phyloP scores from a whole-genome alignment of 2,113 vertebrate species.

The Tamias sibiricus region DNA sequence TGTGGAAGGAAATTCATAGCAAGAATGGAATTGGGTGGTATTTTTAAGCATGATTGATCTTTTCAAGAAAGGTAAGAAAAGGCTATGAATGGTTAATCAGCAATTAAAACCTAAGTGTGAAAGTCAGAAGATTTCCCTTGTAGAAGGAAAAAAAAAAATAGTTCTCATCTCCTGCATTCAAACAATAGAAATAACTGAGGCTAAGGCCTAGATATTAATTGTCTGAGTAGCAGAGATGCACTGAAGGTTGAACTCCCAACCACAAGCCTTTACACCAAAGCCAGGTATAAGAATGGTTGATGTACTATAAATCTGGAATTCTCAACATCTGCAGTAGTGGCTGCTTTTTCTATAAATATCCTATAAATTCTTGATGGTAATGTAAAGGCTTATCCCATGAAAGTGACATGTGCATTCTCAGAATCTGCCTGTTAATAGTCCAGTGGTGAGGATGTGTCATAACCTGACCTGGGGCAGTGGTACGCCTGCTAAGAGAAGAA shows the following conservation, averaged over 20 bases:
- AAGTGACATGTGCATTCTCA: background rate
- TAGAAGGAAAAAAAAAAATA: background rate
- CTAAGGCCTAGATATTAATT: background rate
- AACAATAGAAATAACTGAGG: background rate
- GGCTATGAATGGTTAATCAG: background rate
- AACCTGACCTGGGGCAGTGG: background rate
- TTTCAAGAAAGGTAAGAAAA: conserved; percentile 28
- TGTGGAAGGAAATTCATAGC: background rate
- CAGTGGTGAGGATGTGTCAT: background rate
- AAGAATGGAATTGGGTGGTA: background rate
- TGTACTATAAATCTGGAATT: background rate
- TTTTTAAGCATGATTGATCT: background rate
- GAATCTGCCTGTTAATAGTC: background rate
- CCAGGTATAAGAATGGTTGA: background rate
- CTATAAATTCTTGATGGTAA: background rate
- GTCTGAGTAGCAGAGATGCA: background rate
- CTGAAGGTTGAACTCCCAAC: background rate
- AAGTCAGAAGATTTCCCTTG: background rate
- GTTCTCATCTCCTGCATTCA: background rate
- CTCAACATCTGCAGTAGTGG: background rate
- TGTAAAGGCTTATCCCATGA: background rate
- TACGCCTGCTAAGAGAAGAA: background rate
- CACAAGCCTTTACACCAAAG: background rate
- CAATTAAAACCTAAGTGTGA: background rate
- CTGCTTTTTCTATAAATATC: background rate